Conservation (phyloP, 2,888 invertebrate genomes). For the Thera obeliscata region DNA sequence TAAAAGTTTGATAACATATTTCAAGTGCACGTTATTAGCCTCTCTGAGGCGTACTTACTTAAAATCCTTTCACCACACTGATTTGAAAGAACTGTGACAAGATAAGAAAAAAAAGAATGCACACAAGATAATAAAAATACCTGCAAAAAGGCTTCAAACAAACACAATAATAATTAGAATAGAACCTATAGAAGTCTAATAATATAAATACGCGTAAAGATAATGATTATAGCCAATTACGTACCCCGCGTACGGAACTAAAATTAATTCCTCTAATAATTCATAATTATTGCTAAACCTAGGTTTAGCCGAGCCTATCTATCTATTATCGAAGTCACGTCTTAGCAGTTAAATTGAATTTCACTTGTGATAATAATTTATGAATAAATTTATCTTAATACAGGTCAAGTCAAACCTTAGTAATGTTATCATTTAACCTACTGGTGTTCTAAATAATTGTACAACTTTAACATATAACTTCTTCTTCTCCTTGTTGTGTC, state of each 20-base stretch:
- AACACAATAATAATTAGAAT: too few relatives aligned
- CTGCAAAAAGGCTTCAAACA: too few relatives aligned
- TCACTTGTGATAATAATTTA: conserved; percentile 32
- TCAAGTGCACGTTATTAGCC: too few relatives aligned
- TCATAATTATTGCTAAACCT: conserved; percentile 20
- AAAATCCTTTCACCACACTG: too few relatives aligned
- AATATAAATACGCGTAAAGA: too few relatives aligned
- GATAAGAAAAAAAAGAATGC: too few relatives aligned
- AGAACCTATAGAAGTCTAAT: too few relatives aligned
- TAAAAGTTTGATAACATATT: too few relatives aligned
- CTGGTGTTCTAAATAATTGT: background rate
- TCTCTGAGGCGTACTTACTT: too few relatives aligned
- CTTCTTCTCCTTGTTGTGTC: too few relatives aligned
- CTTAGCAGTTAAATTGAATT: conserved; percentile 29
- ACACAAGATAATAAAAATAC: too few relatives aligned
- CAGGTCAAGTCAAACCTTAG: conserved; percentile 46
- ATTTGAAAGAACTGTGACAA: too few relatives aligned
- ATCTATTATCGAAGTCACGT: conserved; percentile 26
- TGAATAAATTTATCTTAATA: conserved; percentile 46
- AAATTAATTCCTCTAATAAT: conserved; percentile 25
- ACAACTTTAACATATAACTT: background rate
- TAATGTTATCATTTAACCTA: conserved; percentile 45
- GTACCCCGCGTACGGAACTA: conserved; percentile 9
- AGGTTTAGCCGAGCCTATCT: conserved; percentile 20
- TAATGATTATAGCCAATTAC: background rate